Evolutionary conservation across 53 echinoderm and acorn worm species (phyloP).

Genomic region (Henricia sp.): DNA sequence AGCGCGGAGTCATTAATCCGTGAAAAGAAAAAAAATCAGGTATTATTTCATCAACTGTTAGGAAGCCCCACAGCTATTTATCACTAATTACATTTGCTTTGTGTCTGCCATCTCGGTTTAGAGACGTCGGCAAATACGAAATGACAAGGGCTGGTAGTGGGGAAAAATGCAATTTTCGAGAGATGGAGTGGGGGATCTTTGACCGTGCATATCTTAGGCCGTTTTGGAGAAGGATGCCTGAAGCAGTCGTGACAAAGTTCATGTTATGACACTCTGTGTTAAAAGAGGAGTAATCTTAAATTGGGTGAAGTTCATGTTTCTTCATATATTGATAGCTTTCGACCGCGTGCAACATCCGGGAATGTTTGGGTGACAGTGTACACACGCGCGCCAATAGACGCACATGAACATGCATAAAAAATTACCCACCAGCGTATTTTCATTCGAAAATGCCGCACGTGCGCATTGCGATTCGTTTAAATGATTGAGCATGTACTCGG

Average conservation of each 20-base stretch:
- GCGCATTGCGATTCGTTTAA: no score
- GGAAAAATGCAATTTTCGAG: slow-evolving; percentile 8
- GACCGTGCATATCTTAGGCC: background rate
- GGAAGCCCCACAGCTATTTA: slow-evolving; percentile 29
- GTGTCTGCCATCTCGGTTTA: slow-evolving; percentile 39
- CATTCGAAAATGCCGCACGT: no score
- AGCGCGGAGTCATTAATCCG: slow-evolving; percentile 13
- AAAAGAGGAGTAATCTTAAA: no score
- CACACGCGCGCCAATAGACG: no score
- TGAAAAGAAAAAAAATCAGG: slow-evolving; percentile 9
- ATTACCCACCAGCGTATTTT: no score
- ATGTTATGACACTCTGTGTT: background rate
- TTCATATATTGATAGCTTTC: no score
- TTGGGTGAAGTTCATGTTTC: no score
- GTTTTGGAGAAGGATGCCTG: slow-evolving; percentile 3
- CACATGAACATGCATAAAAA: no score
- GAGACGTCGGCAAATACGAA: slow-evolving; percentile 34
- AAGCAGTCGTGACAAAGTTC: slow-evolving; percentile 17
- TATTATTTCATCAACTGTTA: slow-evolving; percentile 48
- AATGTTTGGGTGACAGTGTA: no score
- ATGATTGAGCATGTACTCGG: no score
- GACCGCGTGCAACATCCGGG: no score
- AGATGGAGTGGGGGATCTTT: slow-evolving; percentile 16
- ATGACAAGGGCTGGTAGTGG: slow-evolving; percentile 24
- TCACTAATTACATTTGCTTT: slow-evolving; percentile 49